phyloP scores from a whole-genome alignment of 2,113 vertebrate species.

The Phrynosoma platyrhinos region DNA sequence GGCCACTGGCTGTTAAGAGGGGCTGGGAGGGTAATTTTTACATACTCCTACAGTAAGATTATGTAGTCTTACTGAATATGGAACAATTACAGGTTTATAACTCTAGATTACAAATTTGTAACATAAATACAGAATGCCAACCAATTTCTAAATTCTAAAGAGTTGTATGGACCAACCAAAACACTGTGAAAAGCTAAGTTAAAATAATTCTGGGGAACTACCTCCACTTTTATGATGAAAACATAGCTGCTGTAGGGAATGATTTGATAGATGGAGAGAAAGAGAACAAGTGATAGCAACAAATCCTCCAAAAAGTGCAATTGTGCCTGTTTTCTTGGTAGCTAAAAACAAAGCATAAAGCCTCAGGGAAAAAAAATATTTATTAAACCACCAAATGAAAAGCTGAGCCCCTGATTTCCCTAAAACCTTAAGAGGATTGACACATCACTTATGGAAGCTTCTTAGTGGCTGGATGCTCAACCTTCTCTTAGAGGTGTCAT shows the following conservation, averaged over 20 bases:
- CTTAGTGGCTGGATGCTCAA: slow-evolving; percentile 70
- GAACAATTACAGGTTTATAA: too few relatives aligned
- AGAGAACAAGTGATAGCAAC: slow-evolving; percentile 14
- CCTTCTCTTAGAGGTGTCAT: slow-evolving; percentile 68
- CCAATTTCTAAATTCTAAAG: too few relatives aligned
- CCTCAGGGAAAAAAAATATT: slow-evolving; percentile 68
- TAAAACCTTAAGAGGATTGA: slow-evolving; percentile 78
- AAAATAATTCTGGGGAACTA: too few relatives aligned
- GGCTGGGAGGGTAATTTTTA: too few relatives aligned
- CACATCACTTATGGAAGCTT: slow-evolving; percentile 66
- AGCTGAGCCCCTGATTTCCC: slow-evolving; percentile 73
- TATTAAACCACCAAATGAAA: slow-evolving; percentile 74
- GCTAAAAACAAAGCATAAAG: slow-evolving; percentile 68
- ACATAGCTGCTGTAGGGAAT: neutral
- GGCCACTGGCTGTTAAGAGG: too few relatives aligned
- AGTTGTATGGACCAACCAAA: too few relatives aligned
- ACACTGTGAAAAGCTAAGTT: neutral
- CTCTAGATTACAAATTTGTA: too few relatives aligned
- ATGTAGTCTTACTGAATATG: too few relatives aligned
- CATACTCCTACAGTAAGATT: too few relatives aligned
- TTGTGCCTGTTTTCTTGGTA: slow-evolving; percentile 51
- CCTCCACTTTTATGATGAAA: neutral
- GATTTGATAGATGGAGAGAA: neutral
- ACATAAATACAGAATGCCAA: too few relatives aligned
- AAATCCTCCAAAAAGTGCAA: neutral